Conservation (phyloP, 2,888 invertebrate species). For the Amphipoea lucens region DNA sequence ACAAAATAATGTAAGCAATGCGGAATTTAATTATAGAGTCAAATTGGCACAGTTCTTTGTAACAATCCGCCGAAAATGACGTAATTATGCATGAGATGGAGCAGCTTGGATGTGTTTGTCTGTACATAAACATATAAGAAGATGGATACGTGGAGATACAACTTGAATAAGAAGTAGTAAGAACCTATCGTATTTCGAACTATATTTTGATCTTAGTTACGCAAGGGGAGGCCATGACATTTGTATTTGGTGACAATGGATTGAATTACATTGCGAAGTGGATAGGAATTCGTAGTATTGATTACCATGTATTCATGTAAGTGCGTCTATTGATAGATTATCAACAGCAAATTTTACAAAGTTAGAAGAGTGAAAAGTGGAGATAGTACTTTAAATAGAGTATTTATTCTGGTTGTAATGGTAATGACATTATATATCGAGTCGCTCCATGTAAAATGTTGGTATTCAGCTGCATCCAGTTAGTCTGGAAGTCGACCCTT, state of each 20-base stretch:
- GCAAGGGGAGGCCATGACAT: slow-evolving; percentile 27
- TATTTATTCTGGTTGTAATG: background rate
- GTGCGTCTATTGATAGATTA: background rate
- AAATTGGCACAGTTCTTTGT: slow-evolving; percentile 60
- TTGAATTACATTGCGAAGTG: slow-evolving; percentile 39
- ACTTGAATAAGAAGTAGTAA: slow-evolving; percentile 4
- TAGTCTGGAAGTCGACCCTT: background rate
- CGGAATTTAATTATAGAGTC: slow-evolving; percentile 58
- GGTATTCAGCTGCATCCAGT: background rate
- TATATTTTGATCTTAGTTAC: slow-evolving; percentile 27
- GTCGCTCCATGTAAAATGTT: background rate
- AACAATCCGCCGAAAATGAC: slow-evolving; percentile 59
- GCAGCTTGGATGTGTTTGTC: slow-evolving; percentile 22
- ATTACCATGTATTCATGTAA: background rate
- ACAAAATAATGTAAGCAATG: slow-evolving; percentile 52
- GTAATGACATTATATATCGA: background rate
- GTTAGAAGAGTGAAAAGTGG: background rate
- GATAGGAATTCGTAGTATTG: slow-evolving; percentile 20
- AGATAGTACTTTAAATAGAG: background rate
- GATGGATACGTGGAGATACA: slow-evolving; percentile 1
- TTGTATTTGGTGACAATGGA: slow-evolving; percentile 36
- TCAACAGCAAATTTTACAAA: background rate
- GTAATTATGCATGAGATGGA: slow-evolving; percentile 52
- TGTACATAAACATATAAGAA: slow-evolving; percentile 21
- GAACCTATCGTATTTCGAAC: slow-evolving; percentile 16